Base-by-base conservation (phyloP, 1,140 invertebrate genomes). In the Trachymyrmex septentrionalis region DNA sequence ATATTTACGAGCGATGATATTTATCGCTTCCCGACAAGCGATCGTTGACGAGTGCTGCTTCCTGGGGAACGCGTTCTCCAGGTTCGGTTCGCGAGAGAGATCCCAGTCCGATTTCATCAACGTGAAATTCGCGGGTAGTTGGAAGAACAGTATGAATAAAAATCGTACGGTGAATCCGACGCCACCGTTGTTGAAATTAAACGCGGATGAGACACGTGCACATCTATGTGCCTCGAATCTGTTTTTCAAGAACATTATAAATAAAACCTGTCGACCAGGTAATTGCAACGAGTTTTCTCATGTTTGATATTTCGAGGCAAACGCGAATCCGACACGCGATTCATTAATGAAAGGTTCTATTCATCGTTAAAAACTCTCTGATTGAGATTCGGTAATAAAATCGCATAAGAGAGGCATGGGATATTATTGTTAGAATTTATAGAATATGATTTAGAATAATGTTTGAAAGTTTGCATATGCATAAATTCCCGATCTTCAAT, bases 1-100 rank as follows among this genome's bases (percentile, higher is more conserved):
- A 73, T 82, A 82, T 82, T 82, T 82, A 82, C 77, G 63, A 80
- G 77, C 77, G 63, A 4, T 38, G 38, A 82, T 82, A 82, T 82
- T 82, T 82, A 82, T 82, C 44, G 67, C 55, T 82, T 82, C 55
- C 24, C 30, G 80, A 59, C 78, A 82, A 82, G 12, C 34, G 53
- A 16, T 61, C 53, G 80, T 73, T 84, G 80, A 73, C 80, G 67
- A 84, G 19, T 24, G 24, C 34, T 12, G 69, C 64, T 82, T 82
- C 67, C 67, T 72, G 53, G 30, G 66, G 21, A 59, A 7, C 7
- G 27, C 34, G n/a, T 82, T 61, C 80, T 82, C 48, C 50, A 69
- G 66, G 30, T 30, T 55, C 30, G 19, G 76, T 19, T 53, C 38
- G 38, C 38, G 55, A 61, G 71, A 73, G 64, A 38, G 19, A 67